Conservation (phyloP, 2,113 vertebrate genomes). For the Dromaius novaehollandiae region DNA sequence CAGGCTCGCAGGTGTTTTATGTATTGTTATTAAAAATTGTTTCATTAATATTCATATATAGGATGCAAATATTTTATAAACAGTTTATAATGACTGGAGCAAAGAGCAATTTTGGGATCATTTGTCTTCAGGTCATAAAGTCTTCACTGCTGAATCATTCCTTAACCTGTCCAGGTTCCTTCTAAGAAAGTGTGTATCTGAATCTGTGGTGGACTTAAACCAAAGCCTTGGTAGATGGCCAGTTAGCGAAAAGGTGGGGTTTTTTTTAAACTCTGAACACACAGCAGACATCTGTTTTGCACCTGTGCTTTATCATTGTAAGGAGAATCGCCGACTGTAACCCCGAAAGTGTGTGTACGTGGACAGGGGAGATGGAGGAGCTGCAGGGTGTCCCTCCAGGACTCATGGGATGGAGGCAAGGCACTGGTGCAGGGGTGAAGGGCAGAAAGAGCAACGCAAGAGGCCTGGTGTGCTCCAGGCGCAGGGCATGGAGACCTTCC, state of each 20-base stretch:
- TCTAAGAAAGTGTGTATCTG: neutral
- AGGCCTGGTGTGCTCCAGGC: accelerated
- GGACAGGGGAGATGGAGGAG: neutral
- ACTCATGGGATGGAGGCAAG: too few relatives aligned
- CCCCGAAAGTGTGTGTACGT: neutral
- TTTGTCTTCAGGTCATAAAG: neutral
- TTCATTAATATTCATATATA: conserved; percentile 43
- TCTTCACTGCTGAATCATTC: neutral
- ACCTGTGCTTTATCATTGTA: neutral
- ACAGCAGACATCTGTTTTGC: neutral
- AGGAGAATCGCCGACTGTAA: neutral
- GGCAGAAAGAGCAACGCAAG: neutral
- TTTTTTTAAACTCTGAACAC: neutral
- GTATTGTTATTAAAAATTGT: conserved; percentile 23
- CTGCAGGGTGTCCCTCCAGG: neutral
- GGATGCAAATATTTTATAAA: conserved; percentile 1
- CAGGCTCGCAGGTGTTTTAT: conserved; percentile 62
- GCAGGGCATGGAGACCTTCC: neutral
- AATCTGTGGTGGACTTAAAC: neutral
- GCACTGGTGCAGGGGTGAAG: neutral
- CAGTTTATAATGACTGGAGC: neutral
- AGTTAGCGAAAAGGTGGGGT: too few relatives aligned
- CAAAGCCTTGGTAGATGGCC: neutral
- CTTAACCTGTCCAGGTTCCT: neutral
- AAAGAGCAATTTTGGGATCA: conserved; percentile 10